These are phyloP conservation scores for Hippopotamus amphibius DNA, from an alignment of 2,113 vertebrate species.

Conservation along the genomic window DNA sequence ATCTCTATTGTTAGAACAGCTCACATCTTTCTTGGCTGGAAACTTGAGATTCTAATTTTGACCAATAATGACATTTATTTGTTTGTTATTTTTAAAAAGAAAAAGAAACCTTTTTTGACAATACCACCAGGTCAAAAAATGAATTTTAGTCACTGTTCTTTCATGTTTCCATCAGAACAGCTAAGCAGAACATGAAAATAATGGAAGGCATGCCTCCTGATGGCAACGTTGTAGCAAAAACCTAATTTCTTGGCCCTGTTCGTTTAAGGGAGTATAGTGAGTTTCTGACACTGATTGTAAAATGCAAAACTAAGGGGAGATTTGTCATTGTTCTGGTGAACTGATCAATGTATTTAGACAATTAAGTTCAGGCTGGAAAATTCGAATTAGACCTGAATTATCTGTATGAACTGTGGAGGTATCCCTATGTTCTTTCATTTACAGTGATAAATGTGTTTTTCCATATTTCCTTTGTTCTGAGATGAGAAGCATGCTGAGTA, in stretches of 20 bases:
- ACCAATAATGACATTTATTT: not conserved
- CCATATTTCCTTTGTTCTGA: conserved; percentile 76
- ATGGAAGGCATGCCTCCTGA: conserved; percentile 75
- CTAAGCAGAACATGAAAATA: conserved; percentile 46
- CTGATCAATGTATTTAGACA: conserved; percentile 35
- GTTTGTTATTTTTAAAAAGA: not conserved
- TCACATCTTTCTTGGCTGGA: conserved; percentile 42
- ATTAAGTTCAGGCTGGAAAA: not conserved
- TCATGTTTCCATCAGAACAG: not conserved
- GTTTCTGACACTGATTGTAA: conserved; percentile 48
- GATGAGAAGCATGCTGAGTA: conserved; percentile 73
- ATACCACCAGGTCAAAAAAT: not conserved
- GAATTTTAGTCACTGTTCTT: not conserved
- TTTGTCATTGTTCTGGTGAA: not conserved
- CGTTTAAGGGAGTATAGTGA: conserved; percentile 79
- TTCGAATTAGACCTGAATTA: not conserved
- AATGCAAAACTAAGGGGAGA: conserved; percentile 12
- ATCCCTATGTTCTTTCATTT: conserved; percentile 62
- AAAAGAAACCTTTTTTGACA: not conserved
- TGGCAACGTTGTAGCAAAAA: conserved; percentile 67
- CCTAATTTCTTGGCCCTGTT: conserved; percentile 67
- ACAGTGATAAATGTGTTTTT: conserved; percentile 77
- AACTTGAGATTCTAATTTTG: not conserved
- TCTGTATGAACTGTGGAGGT: not conserved
- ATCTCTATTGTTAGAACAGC: not conserved